A percentile compares a stretch with the other conserved stretches of the same genome.
phyloP scores from a whole-genome alignment of 2,888 invertebrate genomes.

The Macrophya annulata region DNA sequence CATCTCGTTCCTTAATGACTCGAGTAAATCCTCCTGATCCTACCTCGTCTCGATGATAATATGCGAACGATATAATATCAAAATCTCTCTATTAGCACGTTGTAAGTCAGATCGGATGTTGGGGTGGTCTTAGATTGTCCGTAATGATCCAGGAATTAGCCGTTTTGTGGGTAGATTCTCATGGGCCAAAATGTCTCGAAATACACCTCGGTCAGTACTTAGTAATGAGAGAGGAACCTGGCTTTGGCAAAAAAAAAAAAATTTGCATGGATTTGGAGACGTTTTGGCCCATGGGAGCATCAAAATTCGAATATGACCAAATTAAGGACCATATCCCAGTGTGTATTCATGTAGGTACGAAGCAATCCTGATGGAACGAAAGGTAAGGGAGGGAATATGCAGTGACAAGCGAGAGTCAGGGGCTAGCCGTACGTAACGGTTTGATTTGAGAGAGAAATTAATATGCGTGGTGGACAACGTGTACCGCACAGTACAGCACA shows the following conservation, averaged over 20 bases:
- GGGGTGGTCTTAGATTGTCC: background rate
- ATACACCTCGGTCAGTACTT: no score
- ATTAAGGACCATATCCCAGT: background rate
- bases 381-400: background rate
- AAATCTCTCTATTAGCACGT: constrained; percentile 31
- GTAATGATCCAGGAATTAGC: background rate
- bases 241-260: no score
- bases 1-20: background rate
- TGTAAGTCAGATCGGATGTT: background rate
- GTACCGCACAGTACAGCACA: constrained; percentile 58
- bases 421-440: background rate
- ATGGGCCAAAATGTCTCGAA: no score
- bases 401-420: background rate
- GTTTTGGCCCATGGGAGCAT: no score
- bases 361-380: background rate
- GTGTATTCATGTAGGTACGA: background rate
- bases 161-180: background rate
- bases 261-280: no score
- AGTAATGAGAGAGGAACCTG: no score
- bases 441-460: constrained; percentile 47
- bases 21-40: background rate
- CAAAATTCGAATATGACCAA: no score
- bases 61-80: background rate
- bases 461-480: constrained; percentile 51
- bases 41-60: background rate